These are phyloP conservation scores for Caenorhabditis sp. DNA, from an alignment of 2,888 invertebrate genomes.

Conservation along the genomic window DNA sequence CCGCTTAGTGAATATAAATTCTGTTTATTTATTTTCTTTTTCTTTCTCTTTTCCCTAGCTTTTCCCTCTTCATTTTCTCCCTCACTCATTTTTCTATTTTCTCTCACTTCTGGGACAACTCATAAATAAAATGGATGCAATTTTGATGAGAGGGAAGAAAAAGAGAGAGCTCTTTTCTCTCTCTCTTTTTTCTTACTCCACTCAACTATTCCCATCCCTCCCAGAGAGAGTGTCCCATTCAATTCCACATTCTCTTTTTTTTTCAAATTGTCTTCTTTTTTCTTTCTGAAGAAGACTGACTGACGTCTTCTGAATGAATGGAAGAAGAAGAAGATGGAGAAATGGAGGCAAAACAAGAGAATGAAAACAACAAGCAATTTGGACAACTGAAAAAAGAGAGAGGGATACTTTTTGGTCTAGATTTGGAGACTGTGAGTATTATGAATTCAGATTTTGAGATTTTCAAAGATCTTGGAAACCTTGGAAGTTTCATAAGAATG, in stretches of 20 bases:
- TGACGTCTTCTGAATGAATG: conserved; percentile 5
- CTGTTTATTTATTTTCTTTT: conserved; percentile 24
- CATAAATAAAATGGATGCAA: conserved; percentile 64
- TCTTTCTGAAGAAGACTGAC: neutral
- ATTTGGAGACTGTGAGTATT: neutral
- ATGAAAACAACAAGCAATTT: too few species aligned
- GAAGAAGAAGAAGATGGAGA: neutral
- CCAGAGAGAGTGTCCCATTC: conserved; percentile 16
- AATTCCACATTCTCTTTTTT: neutral
- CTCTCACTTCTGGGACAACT: conserved; percentile 9
- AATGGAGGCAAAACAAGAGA: neutral
- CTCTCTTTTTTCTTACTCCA: conserved; percentile 13
- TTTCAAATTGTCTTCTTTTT: neutral
- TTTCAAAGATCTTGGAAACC: too few species aligned
- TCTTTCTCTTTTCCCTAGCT: neutral
- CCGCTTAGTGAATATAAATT: too few species aligned
- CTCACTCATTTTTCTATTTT: neutral
- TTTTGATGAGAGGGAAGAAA: conserved; percentile 47
- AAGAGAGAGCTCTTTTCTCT: conserved; percentile 42
- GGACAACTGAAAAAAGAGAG: too few species aligned
- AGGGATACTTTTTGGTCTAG: neutral
- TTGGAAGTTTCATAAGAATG: too few species aligned
- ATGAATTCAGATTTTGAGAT: too few species aligned
- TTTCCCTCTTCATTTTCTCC: conserved; percentile 2
- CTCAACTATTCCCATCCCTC: conserved; percentile 22